phyloP scores from a whole-genome alignment of 2,113 vertebrate genomes.

The Arizona elegans region DNA sequence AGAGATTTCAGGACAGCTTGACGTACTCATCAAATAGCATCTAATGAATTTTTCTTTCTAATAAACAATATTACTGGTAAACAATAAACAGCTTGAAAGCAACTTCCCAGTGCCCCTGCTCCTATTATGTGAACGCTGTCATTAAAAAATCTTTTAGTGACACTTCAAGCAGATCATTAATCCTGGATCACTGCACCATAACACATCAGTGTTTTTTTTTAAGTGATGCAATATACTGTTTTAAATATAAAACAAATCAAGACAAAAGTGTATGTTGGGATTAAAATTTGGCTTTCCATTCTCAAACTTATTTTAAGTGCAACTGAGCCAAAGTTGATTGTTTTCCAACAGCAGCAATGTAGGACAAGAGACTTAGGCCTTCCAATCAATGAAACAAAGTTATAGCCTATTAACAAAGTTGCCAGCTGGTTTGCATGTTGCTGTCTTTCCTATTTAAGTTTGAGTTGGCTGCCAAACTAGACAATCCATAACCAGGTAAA shows the following conservation, averaged over 20 bases:
- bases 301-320: neutral
- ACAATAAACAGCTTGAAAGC: constrained; percentile 1
- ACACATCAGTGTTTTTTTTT: neutral
- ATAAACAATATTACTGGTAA: neutral
- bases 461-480: neutral
- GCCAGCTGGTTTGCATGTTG: neutral
- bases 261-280: neutral
- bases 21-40: neutral
- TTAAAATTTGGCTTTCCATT: neutral
- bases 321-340: neutral
- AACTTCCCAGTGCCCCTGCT: neutral
- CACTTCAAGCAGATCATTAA: constrained; percentile 11
- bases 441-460: neutral
- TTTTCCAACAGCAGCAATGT: neutral
- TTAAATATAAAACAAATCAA: neutral
- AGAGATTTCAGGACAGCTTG: constrained; percentile 8
- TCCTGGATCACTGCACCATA: neutral
- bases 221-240: neutral
- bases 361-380: neutral
- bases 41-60: constrained; percentile 9
- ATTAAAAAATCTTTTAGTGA: neutral
- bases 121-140: neutral
- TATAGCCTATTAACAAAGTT: neutral
- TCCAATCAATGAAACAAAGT: too few species aligned
- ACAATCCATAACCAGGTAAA: neutral